Base-by-base conservation (phyloP, 1,140 invertebrate species). In the Vanessa tameamea region DNA sequence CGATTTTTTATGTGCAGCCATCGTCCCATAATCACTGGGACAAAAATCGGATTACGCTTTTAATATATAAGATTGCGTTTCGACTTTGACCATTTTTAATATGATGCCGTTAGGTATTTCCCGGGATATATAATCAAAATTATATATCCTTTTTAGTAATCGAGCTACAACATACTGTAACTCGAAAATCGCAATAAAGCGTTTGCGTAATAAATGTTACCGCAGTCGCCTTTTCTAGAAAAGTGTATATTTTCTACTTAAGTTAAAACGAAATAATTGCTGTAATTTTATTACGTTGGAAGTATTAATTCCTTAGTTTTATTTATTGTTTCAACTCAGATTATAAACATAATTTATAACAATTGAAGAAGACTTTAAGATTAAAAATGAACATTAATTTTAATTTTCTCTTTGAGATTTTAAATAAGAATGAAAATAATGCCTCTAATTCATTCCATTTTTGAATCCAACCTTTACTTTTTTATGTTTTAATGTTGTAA, bases 241-340 rank as follows among this genome's bases (percentile, higher is more conserved):
- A 57, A 68, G 55, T 47, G 53, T 68, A 68, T 68, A 68, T 26
- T 26, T 69, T 63, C 67, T 61, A 69, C 67, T 69, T 69, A 69
- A 23, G 15, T 43, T 57, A 26, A 23, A 57, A 37, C 8, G 67
- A 20, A 69, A 69, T 69, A 69, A 69, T 50, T 69, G 68, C 14
- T 26, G 20, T 63, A 48, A 69, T 69, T 69, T 63, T 23, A 61
- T 69, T 69, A 63, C 15, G 23, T 31, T 26, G 67, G 20, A 47
- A 59, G 20, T 57, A 57, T 57, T 57, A 57, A 57, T 9, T 57
- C 51, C 51, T 53, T 53, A 6, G 53, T 57, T 57, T 57, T 57
- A 57, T 57, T 57, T 57, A 57, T 57, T 57, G 16, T 57, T 26
- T 12, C 53, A 57, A 13, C 12, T 23, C 12, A 57, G 20, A 20